phyloP scores from a whole-genome alignment of 2,888 invertebrate genomes.

The Platycnemis pennipes region DNA sequence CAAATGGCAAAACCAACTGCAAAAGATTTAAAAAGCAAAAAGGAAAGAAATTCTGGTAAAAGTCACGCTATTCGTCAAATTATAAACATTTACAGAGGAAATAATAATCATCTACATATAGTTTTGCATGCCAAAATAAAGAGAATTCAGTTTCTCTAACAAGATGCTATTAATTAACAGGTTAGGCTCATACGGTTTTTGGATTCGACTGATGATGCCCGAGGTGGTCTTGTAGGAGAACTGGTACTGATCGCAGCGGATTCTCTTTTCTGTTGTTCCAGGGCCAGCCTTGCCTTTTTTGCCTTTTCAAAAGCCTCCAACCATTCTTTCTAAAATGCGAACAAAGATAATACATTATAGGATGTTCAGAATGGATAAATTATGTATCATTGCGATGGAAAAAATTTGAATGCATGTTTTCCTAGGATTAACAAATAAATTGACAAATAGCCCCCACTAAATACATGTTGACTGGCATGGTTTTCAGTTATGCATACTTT shows the following conservation, averaged over 20 bases:
- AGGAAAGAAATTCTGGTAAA: no score
- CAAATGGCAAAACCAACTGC: no score
- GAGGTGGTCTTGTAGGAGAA: slow-evolving; percentile 80
- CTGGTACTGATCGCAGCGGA: slow-evolving; percentile 77
- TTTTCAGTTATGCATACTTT: no score
- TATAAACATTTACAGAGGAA: no score
- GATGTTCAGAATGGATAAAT: no score
- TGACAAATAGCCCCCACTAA: no score
- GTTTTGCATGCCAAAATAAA: neutral
- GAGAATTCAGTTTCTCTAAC: neutral
- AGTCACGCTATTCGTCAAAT: no score
- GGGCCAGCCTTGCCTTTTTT: slow-evolving; percentile 88
- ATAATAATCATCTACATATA: neutral
- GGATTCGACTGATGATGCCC: slow-evolving; percentile 79
- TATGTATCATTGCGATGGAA: no score
- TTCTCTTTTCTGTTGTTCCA: slow-evolving; percentile 82
- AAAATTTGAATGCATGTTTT: no score
- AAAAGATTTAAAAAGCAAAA: no score
- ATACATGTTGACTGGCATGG: no score
- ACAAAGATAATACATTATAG: slow-evolving; percentile 64
- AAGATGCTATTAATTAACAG: neutral
- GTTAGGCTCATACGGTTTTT: slow-evolving; percentile 77
- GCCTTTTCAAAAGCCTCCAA: slow-evolving; percentile 94
- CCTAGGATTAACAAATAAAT: no score
- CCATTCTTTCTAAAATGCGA: slow-evolving; percentile 89